Evolutionary conservation across 1,140 invertebrate genomes (phyloP).

Genomic region (Akabosia matsudoensis): DNA sequence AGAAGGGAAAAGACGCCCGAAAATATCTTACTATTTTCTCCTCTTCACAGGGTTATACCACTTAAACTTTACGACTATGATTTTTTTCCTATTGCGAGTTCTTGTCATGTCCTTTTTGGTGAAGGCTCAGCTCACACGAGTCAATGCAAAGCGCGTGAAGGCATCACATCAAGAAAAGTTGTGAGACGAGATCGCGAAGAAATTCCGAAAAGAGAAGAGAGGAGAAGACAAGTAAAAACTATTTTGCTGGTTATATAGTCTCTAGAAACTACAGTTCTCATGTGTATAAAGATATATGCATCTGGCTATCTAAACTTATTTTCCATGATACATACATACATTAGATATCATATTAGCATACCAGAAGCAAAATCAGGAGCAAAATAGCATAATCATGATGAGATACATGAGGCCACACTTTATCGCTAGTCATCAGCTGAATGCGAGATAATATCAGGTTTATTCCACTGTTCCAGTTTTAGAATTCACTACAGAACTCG

Average conservation of each 20-base stretch:
- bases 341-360: neutral
- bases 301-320: neutral
- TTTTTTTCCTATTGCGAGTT: neutral
- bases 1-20: neutral
- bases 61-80: conserved; percentile 17
- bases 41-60: conserved; percentile 4
- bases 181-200: neutral
- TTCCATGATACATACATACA: too few relatives aligned
- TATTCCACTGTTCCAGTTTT: neutral
- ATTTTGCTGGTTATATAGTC: neutral
- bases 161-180: conserved; percentile 11
- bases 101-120: neutral
- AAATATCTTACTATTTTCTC: too few relatives aligned
- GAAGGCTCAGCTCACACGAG: neutral
- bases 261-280: neutral
- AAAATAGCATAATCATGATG: conserved; percentile 1
- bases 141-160: conserved; percentile 9
- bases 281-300: neutral
- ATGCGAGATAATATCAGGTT: neutral
- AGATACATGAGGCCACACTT: conserved; percentile 7
- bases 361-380: neutral
- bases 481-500: too few relatives aligned
- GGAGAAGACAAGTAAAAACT: neutral
- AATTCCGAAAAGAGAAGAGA: neutral
- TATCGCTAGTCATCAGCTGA: conserved; percentile 13